Conservation (phyloP, 2,888 invertebrate species). For the Argynnis bischoffii region DNA sequence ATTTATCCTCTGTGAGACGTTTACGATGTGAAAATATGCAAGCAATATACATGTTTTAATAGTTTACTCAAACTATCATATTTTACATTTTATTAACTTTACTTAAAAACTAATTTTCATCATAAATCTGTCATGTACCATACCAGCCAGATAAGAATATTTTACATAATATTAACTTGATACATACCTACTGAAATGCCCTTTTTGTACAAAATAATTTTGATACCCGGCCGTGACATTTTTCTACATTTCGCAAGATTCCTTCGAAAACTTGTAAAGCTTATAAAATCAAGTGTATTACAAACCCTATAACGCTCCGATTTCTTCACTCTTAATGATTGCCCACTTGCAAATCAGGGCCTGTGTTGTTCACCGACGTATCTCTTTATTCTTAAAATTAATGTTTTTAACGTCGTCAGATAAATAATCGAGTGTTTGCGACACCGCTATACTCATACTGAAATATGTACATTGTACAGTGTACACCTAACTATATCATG, state of each 20-base stretch:
- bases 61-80: background rate
- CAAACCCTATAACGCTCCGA: conserved; percentile 57
- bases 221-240: conserved; percentile 73
- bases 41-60: conserved; percentile 4
- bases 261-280: conserved; percentile 59
- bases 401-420: conserved; percentile 41
- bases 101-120: background rate
- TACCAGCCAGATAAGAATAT: conserved; percentile 26
- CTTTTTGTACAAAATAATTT: conserved; percentile 59
- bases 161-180: conserved; percentile 29
- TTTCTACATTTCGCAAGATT: conserved; percentile 58
- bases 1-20: background rate
- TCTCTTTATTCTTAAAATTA: conserved; percentile 43
- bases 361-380: conserved; percentile 26
- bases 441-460: background rate
- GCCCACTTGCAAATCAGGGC: conserved; percentile 39
- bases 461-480: no score
- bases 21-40: background rate
- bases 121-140: conserved; percentile 24
- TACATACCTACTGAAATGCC: conserved; percentile 52
- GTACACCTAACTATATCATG: no score
- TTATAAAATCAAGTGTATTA: conserved; percentile 57
- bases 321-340: conserved; percentile 65
- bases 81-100: conserved; percentile 6
- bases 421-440: conserved; percentile 39